Percentiles rank a stretch among this genome's conserved stretches.
Evolutionary conservation across 2,888 invertebrate species (phyloP).

Genomic region (Lasioglossum marginatum): DNA sequence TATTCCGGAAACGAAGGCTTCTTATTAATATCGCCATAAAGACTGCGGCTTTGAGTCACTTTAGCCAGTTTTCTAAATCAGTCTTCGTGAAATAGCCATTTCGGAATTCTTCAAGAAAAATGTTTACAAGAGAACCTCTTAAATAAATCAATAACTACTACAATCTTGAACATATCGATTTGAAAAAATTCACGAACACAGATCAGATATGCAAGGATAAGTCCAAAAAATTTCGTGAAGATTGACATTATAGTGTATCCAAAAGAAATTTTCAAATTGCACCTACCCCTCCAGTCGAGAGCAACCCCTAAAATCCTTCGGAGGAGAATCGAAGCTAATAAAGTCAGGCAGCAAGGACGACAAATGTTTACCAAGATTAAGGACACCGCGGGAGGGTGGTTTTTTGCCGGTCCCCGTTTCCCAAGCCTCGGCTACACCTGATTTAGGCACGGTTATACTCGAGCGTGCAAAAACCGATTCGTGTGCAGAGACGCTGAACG

Average conservation of each 20-base stretch:
- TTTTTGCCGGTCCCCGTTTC: slow-evolving; percentile 14
- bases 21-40: slow-evolving; percentile 17
- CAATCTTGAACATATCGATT: neutral
- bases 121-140: no score
- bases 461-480: slow-evolving; percentile 57
- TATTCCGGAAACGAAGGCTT: slow-evolving; percentile 34
- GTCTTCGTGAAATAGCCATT: neutral
- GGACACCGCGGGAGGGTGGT: slow-evolving; percentile 9
- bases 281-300: neutral
- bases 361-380: slow-evolving; percentile 31
- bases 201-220: neutral
- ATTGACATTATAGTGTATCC: no score
- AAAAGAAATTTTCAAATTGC: neutral
- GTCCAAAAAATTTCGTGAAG: neutral
- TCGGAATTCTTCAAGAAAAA: neutral
- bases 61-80: neutral
- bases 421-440: slow-evolving; percentile 35
- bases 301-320: neutral
- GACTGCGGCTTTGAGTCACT: neutral
- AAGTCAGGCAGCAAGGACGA: neutral
- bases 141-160: neutral
- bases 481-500: slow-evolving; percentile 29
- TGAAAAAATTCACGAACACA: neutral
- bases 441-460: slow-evolving; percentile 50
- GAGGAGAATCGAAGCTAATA: neutral